phyloP scores from a whole-genome alignment of 2,888 invertebrate species.

The Acrobasis repandana region DNA sequence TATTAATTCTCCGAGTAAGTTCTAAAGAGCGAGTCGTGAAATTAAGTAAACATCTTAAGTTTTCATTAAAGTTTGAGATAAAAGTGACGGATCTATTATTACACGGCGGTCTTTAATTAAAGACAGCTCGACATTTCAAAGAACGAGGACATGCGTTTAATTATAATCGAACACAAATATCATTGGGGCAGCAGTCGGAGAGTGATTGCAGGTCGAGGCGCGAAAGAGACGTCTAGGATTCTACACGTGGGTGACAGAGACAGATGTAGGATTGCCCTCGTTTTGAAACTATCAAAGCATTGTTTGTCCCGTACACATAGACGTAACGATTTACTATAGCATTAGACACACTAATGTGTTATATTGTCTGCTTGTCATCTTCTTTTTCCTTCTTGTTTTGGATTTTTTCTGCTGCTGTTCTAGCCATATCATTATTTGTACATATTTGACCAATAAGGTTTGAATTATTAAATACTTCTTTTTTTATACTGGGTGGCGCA shows the following conservation, averaged over 20 bases:
- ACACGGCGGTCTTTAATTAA: slow-evolving; percentile 72
- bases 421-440: no score
- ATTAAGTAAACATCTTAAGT: slow-evolving; percentile 35
- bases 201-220: slow-evolving; percentile 64
- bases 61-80: slow-evolving; percentile 45
- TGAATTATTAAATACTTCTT: no score
- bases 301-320: slow-evolving; percentile 59
- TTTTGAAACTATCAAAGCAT: slow-evolving; percentile 69
- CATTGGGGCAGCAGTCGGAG: slow-evolving; percentile 75
- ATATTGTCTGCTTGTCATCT: neutral
- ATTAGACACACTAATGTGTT: neutral
- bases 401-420: neutral
- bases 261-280: slow-evolving; percentile 70
- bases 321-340: slow-evolving; percentile 39
- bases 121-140: slow-evolving; percentile 81
- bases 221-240: slow-evolving; percentile 49
- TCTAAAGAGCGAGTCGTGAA: slow-evolving; percentile 7
- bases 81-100: slow-evolving; percentile 68
- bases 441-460: no score
- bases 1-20: neutral
- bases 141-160: slow-evolving; percentile 79
- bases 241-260: slow-evolving; percentile 59
- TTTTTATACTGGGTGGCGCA: no score
- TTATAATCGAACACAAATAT: slow-evolving; percentile 81
- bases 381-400: no score